Base-by-base conservation (phyloP, 1,140 invertebrate genomes). In the Epicauta chinensis region DNA sequence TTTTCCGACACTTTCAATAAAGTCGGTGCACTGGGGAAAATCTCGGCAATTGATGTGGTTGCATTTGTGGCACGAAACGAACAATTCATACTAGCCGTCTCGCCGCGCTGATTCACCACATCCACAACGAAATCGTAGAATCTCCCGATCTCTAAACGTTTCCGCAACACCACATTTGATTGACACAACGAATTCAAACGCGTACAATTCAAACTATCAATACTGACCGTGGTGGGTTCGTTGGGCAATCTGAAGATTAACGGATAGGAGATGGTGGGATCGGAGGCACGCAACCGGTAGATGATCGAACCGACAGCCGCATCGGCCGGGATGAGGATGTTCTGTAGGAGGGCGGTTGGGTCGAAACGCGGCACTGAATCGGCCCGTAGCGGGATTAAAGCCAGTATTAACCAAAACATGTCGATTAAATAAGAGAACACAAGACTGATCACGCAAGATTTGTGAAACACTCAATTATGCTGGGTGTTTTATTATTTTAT, bases 241-340 rank as follows among this genome's bases (percentile, higher is more conserved):
- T 84, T 85, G 51, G 83, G 78, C 49, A 90, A 78, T 60, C 86
- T 83, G 72, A 93, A 93, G 52, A 81, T 75, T 53, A 92, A 74
- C 50, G 89, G 89, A 73, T 89, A 91, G 69, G 92, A 86, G 64
- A 86, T 87, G 70, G 91, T 86, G 34, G 89, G 83, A 71, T 93
- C 89, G 56, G 86, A 87, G 40, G 87, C 91, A 65, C 88, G 81
- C 43, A 93, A 77, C 59, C 89, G 78, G 72, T 92, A 93, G 67
- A 93, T 88, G 58, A 90, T 81, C 11, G 86, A 83, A 51, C 87
- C 86, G 56, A 89, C 80, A 59, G 83, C 79, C 15, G 87, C 86
- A 69, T 91, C 87, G 13, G 84, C 80, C 37, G 89, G 89, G 32
- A 93, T 79, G 30, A 91, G 76, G 35, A 91, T 82, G 41, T 87